These are phyloP conservation scores for Rhagologus leucostigma DNA, from an alignment of 2,113 vertebrate species.

Conservation along the genomic window DNA sequence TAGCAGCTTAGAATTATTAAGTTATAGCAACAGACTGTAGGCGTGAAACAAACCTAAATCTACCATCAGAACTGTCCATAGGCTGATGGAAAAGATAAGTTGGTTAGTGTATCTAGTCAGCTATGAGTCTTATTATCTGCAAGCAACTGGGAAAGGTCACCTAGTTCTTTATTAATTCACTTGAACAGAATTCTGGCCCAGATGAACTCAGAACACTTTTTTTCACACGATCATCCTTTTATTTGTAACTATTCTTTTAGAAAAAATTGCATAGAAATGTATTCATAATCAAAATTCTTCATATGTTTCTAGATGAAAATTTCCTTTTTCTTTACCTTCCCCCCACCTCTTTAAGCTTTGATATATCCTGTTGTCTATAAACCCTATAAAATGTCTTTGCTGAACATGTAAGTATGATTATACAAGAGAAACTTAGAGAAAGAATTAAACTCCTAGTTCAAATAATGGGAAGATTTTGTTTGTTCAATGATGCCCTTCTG, in stretches of 20 bases:
- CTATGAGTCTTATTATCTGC: neutral
- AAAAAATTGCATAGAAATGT: neutral
- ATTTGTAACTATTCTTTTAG: neutral
- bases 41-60: neutral
- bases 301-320: neutral
- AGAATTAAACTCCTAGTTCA: neutral
- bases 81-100: neutral
- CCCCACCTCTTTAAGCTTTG: neutral
- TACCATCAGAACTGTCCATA: neutral
- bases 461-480: neutral
- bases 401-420: neutral
- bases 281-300: neutral
- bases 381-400: neutral
- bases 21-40: neutral
- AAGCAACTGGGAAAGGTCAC: neutral
- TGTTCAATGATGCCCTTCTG: neutral
- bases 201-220: neutral
- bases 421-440: neutral
- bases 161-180: neutral
- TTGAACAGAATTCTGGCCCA: neutral
- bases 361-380: neutral
- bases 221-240: neutral
- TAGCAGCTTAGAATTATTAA: neutral
- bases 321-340: neutral
- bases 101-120: neutral